A percentile compares a stretch with the other conserved stretches of the same genome.
Evolutionary conservation across 1,140 invertebrate species (phyloP).

Genomic region (Ceratina calcarata): DNA sequence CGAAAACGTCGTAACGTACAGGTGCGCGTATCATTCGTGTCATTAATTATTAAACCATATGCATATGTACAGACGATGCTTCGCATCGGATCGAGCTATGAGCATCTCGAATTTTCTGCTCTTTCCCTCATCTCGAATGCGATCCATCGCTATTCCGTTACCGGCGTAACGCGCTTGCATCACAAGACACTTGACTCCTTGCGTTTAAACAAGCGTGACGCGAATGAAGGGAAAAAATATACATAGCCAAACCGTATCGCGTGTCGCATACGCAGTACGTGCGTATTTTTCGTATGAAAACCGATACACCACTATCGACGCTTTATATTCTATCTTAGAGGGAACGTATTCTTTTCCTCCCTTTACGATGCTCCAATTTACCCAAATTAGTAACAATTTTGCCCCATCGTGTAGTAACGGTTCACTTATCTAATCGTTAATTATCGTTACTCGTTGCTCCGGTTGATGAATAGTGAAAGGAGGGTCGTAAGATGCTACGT

Average conservation of each 20-base stretch:
- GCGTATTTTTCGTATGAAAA: slow-evolving; percentile 38
- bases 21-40: neutral
- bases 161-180: slow-evolving; percentile 22
- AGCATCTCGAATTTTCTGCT: neutral
- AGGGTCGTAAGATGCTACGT: neutral
- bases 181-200: slow-evolving; percentile 24
- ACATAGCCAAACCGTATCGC: slow-evolving; percentile 11
- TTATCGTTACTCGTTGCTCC: neutral
- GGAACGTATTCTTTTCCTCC: neutral
- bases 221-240: neutral
- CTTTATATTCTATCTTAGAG: too few species aligned
- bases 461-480: slow-evolving; percentile 6
- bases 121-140: neutral
- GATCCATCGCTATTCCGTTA: slow-evolving; percentile 36
- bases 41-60: too few species aligned
- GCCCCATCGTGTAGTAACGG: neutral
- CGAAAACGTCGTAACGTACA: neutral
- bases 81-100: neutral
- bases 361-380: neutral
- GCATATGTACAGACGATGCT: too few species aligned
- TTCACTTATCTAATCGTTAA: neutral
- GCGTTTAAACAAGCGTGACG: slow-evolving; percentile 17
- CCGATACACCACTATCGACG: slow-evolving; percentile 10
- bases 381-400: neutral
- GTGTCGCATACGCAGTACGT: slow-evolving; percentile 37